A percentile compares a stretch with the other conserved stretches of the same genome.
These are phyloP conservation scores for Caloenas nicobarica DNA, from an alignment of 2,113 vertebrate genomes.

Conservation along the genomic window DNA sequence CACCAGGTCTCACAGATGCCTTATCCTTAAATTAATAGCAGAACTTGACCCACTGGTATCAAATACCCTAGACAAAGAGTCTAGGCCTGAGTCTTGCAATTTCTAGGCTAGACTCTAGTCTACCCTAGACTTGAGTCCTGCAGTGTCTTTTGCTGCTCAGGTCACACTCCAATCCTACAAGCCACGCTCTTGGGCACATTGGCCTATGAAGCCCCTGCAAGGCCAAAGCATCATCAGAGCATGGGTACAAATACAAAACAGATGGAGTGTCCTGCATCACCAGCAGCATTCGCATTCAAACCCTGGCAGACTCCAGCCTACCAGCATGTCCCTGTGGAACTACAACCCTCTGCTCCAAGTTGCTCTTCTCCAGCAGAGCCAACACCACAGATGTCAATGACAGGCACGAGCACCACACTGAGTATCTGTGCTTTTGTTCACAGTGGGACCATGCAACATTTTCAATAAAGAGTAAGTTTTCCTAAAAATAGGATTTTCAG, in stretches of 20 bases:
- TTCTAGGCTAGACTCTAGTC: neutral
- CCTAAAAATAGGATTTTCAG: neutral
- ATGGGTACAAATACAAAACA: neutral
- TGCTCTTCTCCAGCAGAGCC: neutral
- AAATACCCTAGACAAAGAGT: neutral
- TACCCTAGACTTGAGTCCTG: neutral
- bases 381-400: neutral
- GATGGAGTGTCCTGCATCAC: neutral
- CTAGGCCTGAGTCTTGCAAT: neutral
- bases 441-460: neutral
- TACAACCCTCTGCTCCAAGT: neutral
- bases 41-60: neutral
- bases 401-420: neutral
- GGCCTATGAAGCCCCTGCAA: neutral
- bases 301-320: neutral
- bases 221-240: neutral
- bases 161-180: neutral
- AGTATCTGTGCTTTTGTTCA: neutral
- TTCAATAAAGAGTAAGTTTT: neutral
- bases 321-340: neutral
- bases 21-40: neutral
- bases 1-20: neutral
- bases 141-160: neutral
- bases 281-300: neutral
- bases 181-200: neutral